These are phyloP conservation scores for Myopa testacea DNA, from an alignment of 2,888 invertebrate species.

Conservation along the genomic window DNA sequence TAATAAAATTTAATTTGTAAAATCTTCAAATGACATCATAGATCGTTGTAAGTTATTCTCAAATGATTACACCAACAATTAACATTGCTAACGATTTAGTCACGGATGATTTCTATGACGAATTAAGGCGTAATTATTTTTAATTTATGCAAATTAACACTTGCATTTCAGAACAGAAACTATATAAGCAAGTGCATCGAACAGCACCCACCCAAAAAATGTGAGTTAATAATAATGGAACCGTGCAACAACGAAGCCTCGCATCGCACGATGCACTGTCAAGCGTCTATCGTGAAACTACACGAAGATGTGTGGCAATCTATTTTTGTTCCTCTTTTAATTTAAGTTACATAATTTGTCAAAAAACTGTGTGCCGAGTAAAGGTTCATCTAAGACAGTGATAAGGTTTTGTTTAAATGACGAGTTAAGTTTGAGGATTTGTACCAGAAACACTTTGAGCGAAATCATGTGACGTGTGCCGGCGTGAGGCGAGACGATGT, in stretches of 20 bases:
- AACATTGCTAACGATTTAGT: not conserved
- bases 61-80: not conserved
- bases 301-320: not conserved
- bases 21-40: no score
- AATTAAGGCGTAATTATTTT: not conserved
- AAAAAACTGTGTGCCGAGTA: not conserved
- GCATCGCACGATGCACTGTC: no score
- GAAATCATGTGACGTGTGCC: no score
- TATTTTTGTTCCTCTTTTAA: not conserved
- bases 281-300: not conserved
- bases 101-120: not conserved
- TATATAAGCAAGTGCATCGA: not conserved
- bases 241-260: not conserved
- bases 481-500: not conserved
- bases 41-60: not conserved
- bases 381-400: conserved; percentile 3
- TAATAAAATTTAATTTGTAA: no score
- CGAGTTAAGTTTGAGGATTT: not conserved
- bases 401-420: not conserved
- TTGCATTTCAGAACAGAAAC: not conserved
- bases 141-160: conserved; percentile 36
- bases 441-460: conserved; percentile 10
- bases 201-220: conserved; percentile 12
- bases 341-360: not conserved
- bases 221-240: conserved; percentile 1